phyloP scores from a whole-genome alignment of 2,797 vertebrate genomes.

The Acanthopagrus latus region DNA sequence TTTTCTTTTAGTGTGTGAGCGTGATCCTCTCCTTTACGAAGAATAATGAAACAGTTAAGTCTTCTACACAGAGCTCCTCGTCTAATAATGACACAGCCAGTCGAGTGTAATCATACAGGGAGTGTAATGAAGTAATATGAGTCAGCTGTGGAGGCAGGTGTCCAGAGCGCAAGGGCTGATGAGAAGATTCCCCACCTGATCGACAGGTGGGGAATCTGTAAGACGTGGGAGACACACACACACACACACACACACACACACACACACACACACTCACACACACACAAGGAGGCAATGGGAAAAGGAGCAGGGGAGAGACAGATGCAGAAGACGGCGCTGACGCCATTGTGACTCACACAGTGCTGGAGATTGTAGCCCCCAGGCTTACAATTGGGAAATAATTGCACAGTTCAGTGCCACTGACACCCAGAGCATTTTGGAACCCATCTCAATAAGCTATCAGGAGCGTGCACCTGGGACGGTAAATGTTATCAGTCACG shows the following conservation, averaged over 20 bases:
- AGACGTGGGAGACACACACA: neutral
- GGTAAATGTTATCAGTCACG: constrained; percentile 59
- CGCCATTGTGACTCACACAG: constrained; percentile 13
- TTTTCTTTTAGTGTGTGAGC: neutral
- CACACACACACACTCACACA: neutral
- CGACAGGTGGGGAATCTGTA: constrained; percentile 42
- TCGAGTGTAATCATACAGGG: constrained; percentile 33
- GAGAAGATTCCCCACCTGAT: constrained; percentile 42
- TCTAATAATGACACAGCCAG: constrained; percentile 1
- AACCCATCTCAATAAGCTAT: constrained; percentile 65
- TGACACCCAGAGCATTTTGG: constrained; percentile 49
- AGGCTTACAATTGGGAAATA: constrained; percentile 61
- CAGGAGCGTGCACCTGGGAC: constrained; percentile 52
- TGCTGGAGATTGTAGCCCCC: constrained; percentile 37
- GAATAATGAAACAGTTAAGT: neutral
- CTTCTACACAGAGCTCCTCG: neutral
- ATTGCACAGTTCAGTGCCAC: constrained; percentile 66
- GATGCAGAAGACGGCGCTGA: constrained; percentile 24
- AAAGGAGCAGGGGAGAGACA: neutral
- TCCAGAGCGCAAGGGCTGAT: constrained; percentile 22
- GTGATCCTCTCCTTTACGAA: neutral
- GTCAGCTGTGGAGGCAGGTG: constrained; percentile 55
- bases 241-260: neutral
- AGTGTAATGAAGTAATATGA: constrained; percentile 38
- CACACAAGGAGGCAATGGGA: constrained; percentile 2